Evolutionary conservation across 2,888 invertebrate genomes (phyloP).

Genomic region (Pseudoips prasinana): DNA sequence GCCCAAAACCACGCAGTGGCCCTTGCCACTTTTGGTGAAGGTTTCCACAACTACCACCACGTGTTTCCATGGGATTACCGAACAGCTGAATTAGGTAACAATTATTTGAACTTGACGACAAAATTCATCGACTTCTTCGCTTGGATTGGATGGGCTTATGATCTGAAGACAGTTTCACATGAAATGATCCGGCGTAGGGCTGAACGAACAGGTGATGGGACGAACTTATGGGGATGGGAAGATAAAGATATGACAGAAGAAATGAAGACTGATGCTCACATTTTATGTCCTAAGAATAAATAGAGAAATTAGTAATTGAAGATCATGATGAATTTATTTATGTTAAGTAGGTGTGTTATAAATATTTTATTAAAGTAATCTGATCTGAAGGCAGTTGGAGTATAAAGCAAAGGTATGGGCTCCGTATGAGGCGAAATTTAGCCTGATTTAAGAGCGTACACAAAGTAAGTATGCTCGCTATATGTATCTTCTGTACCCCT

Average conservation of each 20-base stretch:
- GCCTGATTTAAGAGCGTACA: no score
- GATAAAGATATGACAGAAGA: background rate
- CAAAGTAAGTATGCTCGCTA: no score
- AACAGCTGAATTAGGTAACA: conserved; percentile 45
- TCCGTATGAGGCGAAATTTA: no score
- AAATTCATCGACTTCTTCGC: conserved; percentile 54
- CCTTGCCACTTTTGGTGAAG: conserved; percentile 43
- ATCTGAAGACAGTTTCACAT: conserved; percentile 41
- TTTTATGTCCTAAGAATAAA: background rate
- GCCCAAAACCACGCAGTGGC: conserved; percentile 37
- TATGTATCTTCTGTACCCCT: no score
- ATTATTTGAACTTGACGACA: conserved; percentile 38
- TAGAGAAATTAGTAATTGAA: background rate
- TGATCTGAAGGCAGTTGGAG: no score
- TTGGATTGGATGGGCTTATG: conserved; percentile 57
- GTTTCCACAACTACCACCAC: conserved; percentile 58
- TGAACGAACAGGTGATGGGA: conserved; percentile 40
- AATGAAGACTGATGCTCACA: background rate
- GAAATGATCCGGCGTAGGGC: conserved; percentile 28
- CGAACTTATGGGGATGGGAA: background rate
- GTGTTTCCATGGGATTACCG: conserved; percentile 53
- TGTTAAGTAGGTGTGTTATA: no score
- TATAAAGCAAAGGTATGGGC: no score
- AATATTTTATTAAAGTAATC: no score
- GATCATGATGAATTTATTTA: no score